Base-by-base conservation (phyloP, 2,797 vertebrate genomes). In the Hypotaenidia okinawae region DNA sequence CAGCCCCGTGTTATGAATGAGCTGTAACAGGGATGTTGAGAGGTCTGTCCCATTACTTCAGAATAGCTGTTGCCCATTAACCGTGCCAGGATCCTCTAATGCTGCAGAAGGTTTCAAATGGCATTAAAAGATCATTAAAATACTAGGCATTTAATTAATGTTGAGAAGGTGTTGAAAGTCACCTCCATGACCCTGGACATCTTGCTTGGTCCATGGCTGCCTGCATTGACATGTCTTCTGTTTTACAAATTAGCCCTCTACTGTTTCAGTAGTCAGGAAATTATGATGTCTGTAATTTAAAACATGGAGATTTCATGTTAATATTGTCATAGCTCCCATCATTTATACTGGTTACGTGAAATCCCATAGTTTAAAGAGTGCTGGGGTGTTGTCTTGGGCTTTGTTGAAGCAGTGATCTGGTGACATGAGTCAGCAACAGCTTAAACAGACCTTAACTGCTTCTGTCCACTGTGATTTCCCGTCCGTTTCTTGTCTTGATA, bases 401-500 rank as follows among this genome's bases (percentile, higher is more conserved):
- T 96, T 91, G 72, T n/a, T 82, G 32, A 82, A 66, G 81, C 13
- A 18, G n/a, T 96, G 73, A 81, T 78, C 64, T 85, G 82, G 39
- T 74, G 67, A 66, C 39, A 49, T 3, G 41, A 95, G 67, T 95
- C 94, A 95, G 86, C 14, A n/a, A 18, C 33, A 68, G 33, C 95
- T 88, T 91, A 47, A 92, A 87, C 16, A 69, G 49, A 72, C 51
- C 9, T 0, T 91, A 82, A 93, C 93, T 94, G 79, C 69, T 95
- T 93, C 67, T 87, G 13, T 93, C 96, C 75, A 17, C 61, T 77
- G 41, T 83, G 80, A 57, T 57, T 91, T 43, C 54, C 89, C 94
- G 74, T 97, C 94, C 97, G 84, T 86, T 97, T 89, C 64, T 94
- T 87, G 37, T 89, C 72, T 64, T 66, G 24, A 61, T 68, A 64